Evolutionary conservation across 2,113 vertebrate species (phyloP).

Genomic region (Chlamydotis undulata): DNA sequence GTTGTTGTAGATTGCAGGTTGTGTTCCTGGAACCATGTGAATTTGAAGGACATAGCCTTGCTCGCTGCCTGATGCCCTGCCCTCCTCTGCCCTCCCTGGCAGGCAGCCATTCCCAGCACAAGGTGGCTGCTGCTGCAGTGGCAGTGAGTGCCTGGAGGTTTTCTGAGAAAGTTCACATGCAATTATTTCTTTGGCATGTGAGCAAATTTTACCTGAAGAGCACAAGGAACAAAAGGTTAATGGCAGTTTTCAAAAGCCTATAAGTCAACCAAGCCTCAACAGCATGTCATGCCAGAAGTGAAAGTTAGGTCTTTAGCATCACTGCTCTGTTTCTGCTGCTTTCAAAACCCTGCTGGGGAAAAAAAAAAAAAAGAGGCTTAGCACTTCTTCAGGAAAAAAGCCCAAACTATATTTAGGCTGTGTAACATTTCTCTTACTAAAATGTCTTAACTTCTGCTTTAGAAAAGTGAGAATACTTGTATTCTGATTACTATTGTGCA

Average conservation of each 20-base stretch:
- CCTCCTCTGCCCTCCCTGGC: background rate
- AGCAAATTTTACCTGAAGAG: slow-evolving; percentile 22
- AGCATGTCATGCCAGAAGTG: background rate
- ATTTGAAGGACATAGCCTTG: background rate
- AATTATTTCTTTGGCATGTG: slow-evolving; percentile 21
- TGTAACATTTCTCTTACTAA: background rate
- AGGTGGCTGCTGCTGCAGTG: background rate
- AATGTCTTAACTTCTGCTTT: background rate
- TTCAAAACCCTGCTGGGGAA: background rate
- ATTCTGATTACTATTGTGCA: background rate
- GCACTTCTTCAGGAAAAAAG: background rate
- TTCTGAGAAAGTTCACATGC: background rate
- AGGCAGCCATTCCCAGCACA: background rate
- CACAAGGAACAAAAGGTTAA: slow-evolving; percentile 34
- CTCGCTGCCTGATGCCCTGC: background rate
- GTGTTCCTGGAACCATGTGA: background rate
- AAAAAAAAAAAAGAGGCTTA: background rate
- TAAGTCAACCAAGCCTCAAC: background rate
- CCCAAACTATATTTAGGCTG: background rate
- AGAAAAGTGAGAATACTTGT: background rate
- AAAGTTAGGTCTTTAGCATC: background rate
- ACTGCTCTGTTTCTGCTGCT: background rate
- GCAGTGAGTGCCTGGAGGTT: background rate
- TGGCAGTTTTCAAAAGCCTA: background rate
- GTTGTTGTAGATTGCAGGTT: background rate